phyloP scores from a whole-genome alignment of 1,140 invertebrate genomes.

The Globodera rostochiensis region DNA sequence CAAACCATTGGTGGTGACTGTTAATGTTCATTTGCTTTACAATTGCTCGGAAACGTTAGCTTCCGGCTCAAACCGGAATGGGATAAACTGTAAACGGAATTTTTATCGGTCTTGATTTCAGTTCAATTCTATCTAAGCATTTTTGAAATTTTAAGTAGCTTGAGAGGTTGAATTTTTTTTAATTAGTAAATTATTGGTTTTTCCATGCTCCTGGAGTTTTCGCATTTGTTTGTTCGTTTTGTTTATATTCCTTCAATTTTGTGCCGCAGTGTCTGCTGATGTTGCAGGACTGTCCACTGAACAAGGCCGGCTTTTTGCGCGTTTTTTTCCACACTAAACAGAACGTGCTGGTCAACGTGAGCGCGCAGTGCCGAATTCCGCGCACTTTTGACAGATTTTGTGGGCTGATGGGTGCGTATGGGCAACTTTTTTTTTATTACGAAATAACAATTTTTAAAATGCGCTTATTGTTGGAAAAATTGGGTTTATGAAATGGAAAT shows the following conservation, averaged over 20 bases:
- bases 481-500: neutral
- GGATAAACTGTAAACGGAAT: too few relatives aligned
- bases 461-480: neutral
- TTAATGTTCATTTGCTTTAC: too few relatives aligned
- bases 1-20: too few relatives aligned
- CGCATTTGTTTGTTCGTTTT: conserved; percentile 21
- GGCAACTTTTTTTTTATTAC: neutral
- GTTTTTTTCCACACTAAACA: conserved; percentile 93
- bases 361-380: conserved; percentile 96
- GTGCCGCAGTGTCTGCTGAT: conserved; percentile 70
- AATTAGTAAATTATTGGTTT: too few relatives aligned
- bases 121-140: too few relatives aligned
- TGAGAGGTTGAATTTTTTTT: too few relatives aligned
- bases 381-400: conserved; percentile 97
- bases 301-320: conserved; percentile 71
- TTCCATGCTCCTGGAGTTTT: too few relatives aligned
- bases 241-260: conserved; percentile 31
- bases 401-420: conserved; percentile 84
- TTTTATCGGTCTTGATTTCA: too few relatives aligned
- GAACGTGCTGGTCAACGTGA: conserved; percentile 96
- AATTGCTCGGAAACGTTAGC: too few relatives aligned
- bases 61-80: too few relatives aligned
- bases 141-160: too few relatives aligned
- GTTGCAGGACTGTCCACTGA: conserved; percentile 70
- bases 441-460: neutral